Base-by-base conservation (phyloP, 2,113 vertebrate species). In the Hippolais icterina region DNA sequence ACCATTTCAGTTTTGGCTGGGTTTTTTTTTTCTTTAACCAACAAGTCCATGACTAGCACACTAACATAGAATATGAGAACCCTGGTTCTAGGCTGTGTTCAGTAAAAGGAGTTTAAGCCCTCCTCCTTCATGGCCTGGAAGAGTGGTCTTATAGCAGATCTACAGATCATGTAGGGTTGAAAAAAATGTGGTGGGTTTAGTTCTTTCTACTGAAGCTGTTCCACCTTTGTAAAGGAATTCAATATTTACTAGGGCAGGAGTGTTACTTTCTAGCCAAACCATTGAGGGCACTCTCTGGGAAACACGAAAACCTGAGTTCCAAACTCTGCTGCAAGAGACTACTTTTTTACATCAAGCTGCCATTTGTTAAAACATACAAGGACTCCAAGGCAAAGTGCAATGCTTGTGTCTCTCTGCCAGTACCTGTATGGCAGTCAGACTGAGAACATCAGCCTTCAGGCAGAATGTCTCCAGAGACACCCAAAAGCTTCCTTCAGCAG, bases 161-260 rank as follows among this genome's bases (percentile, higher is more conserved):
- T 60, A 86, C 28, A 75, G 83, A 63, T 35, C 69, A 21, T 28
- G 10, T n/a, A 24, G 21, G 22, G 22, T 15, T 49, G 84, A 89
- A 82, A 39, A 64, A 82, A 79, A 68, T n/a, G 24, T 35, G 25
- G 27, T 74, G 50, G 25, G 6, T 83, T 95, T 60, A 84, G 52
- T 53, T 64, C 93, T 79, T 91, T 94, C 87, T 79, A 16, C 44
- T 87, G 96, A 74, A 91, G 29, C 35, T 64, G 6, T 68, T 94
- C 87, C 78, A 91, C 65, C 81, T 94, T 90, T 27, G 0, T 63
- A 89, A 82, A 94, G 44, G 46, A 94, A 94, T 90, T 93, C 44
- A 72, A 27, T 65, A 90, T 91, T 83, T 85, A 52, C 74, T n/a
- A 47, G 57, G 41, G 57, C 82, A 87, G 75, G 61, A 94, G 85